These are phyloP conservation scores for Nyctibius bracteatus DNA, from an alignment of 2,113 vertebrate species.

Conservation along the genomic window DNA sequence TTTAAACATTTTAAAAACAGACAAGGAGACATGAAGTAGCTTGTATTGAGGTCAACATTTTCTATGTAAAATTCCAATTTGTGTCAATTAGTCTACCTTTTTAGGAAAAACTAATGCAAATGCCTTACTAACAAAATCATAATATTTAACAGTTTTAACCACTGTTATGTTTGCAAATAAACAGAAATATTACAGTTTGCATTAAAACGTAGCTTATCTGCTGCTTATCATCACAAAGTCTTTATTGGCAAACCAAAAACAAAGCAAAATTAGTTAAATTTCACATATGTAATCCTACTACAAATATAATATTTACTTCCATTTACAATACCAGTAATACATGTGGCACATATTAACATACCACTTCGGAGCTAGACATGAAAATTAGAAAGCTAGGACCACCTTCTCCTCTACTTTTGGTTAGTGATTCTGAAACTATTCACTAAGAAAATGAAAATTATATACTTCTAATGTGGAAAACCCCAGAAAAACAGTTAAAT, in stretches of 20 bases:
- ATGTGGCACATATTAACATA: neutral
- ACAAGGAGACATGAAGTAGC: neutral
- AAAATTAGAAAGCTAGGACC: neutral
- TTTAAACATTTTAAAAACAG: neutral
- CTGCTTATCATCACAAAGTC: neutral
- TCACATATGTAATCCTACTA: neutral
- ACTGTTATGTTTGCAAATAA: neutral
- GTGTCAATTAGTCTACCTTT: neutral
- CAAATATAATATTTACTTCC: neutral
- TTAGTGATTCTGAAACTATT: neutral
- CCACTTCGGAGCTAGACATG: rapidly evolving
- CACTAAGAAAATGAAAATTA: neutral
- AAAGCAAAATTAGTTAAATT: neutral
- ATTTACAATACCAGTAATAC: neutral
- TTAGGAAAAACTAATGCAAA: neutral
- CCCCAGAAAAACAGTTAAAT: neutral
- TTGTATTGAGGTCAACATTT: neutral
- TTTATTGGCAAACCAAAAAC: neutral
- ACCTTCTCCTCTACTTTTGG: neutral
- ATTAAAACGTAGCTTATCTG: neutral
- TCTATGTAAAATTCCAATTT: neutral
- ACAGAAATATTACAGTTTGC: neutral
- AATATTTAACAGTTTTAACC: neutral
- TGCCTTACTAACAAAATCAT: neutral
- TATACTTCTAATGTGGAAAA: neutral